Base-by-base conservation (phyloP, 1,140 invertebrate species). In the Limonius californicus region DNA sequence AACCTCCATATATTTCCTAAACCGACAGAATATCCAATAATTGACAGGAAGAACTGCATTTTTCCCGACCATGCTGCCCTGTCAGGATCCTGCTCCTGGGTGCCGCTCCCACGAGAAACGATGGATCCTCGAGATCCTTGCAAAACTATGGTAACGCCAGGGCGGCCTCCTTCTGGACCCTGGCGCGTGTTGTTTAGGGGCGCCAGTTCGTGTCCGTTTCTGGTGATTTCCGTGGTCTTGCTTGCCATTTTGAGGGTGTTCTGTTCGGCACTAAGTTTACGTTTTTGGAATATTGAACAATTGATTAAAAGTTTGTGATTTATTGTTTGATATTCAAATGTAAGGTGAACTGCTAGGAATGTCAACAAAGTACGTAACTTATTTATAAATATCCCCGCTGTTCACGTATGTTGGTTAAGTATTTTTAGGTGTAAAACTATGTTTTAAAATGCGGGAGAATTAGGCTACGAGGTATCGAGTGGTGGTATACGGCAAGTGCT, bases 1-100 rank as follows among this genome's bases (percentile, higher is more conserved):
- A 97, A 98, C 70, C 94, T 84, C 95, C 94, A 97, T 45, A 97
- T 94, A 75, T 95, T 95, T 14, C 93, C 94, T 16, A 97, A 83
- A 0, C 92, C 92, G 4, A 95, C 91, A 35, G 91, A 92, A 77
- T 93, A 94, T 0, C 92, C 91, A 54, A 95, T 92, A 76, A 94
- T 92, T 64, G 89, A 91, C 63, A 96, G 83, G 78, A 95, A 91
- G 76, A 94, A 96, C 77, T 95, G 92, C 79, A 92, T 84, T 74
- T 95, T 94, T 43, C 87, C 87, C 43, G 86, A 87, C 89, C 89
- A 91, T 62, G 87, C 86, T 2, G 89, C 88, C 8, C 90, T 78
- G 60, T 89, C 87, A 15, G 83, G 81, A 57, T 80, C 75, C 2
- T 80, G 81, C 0, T 76, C 74, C n/a, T 78, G 78, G 57, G 68